A percentile compares a stretch with the other conserved stretches of the same genome.
These are phyloP conservation scores for Strigamia maritima DNA, from an alignment of 2,888 invertebrate species.

Conservation along the genomic window DNA sequence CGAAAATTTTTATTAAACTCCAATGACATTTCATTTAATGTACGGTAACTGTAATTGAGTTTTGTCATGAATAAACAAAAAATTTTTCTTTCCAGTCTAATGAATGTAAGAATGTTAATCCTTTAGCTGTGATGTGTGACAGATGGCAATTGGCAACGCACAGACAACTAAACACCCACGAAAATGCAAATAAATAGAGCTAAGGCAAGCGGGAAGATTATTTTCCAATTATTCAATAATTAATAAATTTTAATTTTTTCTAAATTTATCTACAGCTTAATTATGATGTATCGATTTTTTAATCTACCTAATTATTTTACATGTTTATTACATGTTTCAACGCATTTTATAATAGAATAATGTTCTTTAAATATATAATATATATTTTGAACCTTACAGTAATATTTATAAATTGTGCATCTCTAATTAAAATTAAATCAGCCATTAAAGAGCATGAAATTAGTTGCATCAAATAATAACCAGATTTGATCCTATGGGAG, in stretches of 20 bases:
- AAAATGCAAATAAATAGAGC: slow-evolving; percentile 6
- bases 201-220: slow-evolving; percentile 4
- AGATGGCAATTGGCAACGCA: background rate
- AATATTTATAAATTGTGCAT: background rate
- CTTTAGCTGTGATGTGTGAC: slow-evolving; percentile 10
- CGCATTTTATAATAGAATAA: background rate
- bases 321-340: no score
- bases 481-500: background rate
- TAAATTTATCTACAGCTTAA: background rate
- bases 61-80: background rate
- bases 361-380: background rate
- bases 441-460: background rate
- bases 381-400: background rate
- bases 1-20: background rate
- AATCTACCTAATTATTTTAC: slow-evolving; percentile 7
- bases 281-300: background rate
- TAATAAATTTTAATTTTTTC: background rate
- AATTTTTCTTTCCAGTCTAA: background rate
- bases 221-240: slow-evolving; percentile 10
- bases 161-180: background rate
- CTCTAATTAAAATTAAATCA: background rate
- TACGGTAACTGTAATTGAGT: background rate
- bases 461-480: background rate
- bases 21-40: background rate
- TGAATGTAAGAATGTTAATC: slow-evolving; percentile 15